Evolutionary conservation across 1,140 invertebrate species (phyloP), one percentile per base, ranked within the genome.

Genomic region (Goniozus legneri): DNA sequence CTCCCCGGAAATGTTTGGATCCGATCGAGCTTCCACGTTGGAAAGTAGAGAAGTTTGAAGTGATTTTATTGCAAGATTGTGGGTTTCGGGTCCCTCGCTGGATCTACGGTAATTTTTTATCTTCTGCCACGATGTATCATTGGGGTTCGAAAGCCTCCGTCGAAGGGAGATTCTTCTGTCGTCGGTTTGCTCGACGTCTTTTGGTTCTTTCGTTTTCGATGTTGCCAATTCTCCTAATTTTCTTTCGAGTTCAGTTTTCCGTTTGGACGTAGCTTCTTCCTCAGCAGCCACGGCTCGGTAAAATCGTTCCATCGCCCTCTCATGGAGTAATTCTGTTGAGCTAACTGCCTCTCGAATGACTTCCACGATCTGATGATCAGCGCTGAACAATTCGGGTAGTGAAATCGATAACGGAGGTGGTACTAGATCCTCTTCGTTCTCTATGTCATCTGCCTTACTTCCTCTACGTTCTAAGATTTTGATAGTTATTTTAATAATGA

Each of bases 381-480:
- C 54, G 42, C 77, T 80, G 54, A 84, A 81, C 33, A 91, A 64
- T 64, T 90, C 88, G 0, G 89, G 89, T 2, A 88, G 81, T 1
- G 88, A 91, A 15, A 89, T 72, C 0, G 89, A 92, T 44, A 90
- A 79, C 1, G 86, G 87, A 1, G 88, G 87, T 20, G 87, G 82
- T 35, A 84, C 77, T 10, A 83, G 67, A 41, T 81, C 79, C 36
- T 84, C 80, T 49, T 82, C 81, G 36, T 67, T 57, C 7, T 69
- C 50, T 13, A 32, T 35, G 18, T 50, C 46, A 1, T 8, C 44
- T 45, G 6, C 45, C 42, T 31, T 56, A 27, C 24, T 27, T 27
- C 10, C 10, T 27, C 24, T 10, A 10, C 10, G 4, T 6, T 27
- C 24, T 27, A 27, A n/a, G n/a, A n/a, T n/a, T n/a, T n/a, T n/a